Conservation (phyloP, 37 sponge, comb jelly and placozoan genomes). For the Hexactinellida sp. region DNA sequence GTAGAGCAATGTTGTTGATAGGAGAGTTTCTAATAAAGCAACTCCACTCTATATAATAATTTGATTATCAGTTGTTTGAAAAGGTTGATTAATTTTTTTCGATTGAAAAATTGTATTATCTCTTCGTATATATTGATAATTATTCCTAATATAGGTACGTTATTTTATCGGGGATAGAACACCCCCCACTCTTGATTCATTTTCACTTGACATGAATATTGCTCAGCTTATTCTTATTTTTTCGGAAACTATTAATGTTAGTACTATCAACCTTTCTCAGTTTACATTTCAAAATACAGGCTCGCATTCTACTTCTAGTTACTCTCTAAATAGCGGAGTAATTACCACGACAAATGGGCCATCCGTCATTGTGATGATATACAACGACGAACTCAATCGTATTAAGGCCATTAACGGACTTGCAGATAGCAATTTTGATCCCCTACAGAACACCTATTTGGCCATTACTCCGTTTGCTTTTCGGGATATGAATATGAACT, state of each 20-base stretch:
- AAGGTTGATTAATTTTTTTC: neutral
- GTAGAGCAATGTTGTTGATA: neutral
- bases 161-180: slow-evolving; percentile 37
- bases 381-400: neutral
- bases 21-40: no score
- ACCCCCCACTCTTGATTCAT: slow-evolving; percentile 30
- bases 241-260: slow-evolving; percentile 51
- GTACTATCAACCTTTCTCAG: slow-evolving; percentile 9
- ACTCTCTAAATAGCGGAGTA: neutral
- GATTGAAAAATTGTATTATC: no score
- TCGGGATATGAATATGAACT: slow-evolving; percentile 54
- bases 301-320: neutral
- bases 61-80: neutral
- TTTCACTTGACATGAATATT: slow-evolving; percentile 46
- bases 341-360: neutral
- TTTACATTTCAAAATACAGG: slow-evolving; percentile 13
- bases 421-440: slow-evolving; percentile 44
- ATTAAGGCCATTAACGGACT: slow-evolving; percentile 24
- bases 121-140: no score
- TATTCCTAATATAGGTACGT: neutral
- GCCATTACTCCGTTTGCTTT: slow-evolving; percentile 26
- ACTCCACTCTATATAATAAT: no score
- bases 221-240: slow-evolving; percentile 58
- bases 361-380: neutral
- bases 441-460: slow-evolving; percentile 25